Base-by-base conservation (phyloP, 2,113 vertebrate genomes). In the Tangachromis dhanisi region DNA sequence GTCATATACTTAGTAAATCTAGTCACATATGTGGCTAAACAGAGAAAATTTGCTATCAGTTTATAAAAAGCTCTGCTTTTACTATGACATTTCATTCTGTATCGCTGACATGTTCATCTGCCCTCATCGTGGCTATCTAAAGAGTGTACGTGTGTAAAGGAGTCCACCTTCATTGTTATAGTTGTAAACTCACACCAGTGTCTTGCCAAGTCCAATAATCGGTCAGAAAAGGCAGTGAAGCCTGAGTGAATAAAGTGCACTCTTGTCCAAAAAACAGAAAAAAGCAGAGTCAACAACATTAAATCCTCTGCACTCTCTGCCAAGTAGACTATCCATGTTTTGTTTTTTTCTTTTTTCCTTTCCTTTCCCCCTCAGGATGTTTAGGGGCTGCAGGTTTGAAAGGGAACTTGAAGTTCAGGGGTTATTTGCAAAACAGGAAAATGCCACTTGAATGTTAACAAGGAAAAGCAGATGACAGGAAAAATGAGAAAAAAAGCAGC, bases 361-460 rank as follows among this genome's bases (percentile, higher is more conserved):
- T 17, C 29, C 73, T 73, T 54, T 47, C 54, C 35, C 1, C 31
- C 51, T 84, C 71, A 47, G 91, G 87, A 92, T 83, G 86, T 90
- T 85, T 55, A n/a, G 17, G 29, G 54, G 78, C 81, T 87, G 88
- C 71, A 80, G 82, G 73, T 90, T 92, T 86, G 54, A 91, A 91
- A 84, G 35, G 86, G 73, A 91, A 87, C 19, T 59, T 84, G 21
- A 68, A 88, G 90, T 93, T 92, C 82, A 86, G 45, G 31, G 87
- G 71, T 92, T 84, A 86, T 86, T 85, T 88, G 47, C 57, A 90
- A 93, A 95, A 94, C 90, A 91, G 92, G 87, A 94, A 95, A 89
- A 86, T 53, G 88, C 78, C 73, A 49, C 21, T 88, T 87, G 81
- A 91, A 82, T 59, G 21, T 61, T 83, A 81, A 66, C 29, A 83